Evolutionary conservation across 2,888 invertebrate species (phyloP), one percentile per base, ranked within the genome.

Genomic region (Girardia tigrina): DNA sequence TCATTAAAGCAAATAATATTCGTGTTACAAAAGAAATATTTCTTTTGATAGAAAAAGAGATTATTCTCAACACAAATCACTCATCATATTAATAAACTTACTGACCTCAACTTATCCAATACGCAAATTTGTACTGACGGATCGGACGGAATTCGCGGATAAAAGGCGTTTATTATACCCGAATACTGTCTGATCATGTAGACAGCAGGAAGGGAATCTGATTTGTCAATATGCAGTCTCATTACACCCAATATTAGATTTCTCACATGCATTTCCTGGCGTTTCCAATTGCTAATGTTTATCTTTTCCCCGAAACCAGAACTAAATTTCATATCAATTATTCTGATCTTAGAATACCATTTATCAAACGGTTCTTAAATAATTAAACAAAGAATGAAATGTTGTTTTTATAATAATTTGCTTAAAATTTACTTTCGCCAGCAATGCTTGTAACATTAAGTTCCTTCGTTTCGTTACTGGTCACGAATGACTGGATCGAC

Each of bases 171-270:
- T 56, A 56, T 56, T 56, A 20, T 56, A 56, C 56, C 56, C n/a
- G 56, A 56, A 56, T 56, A 56, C 23, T 56, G 56, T 56, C 56
- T 56, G 56, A 56, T 56, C 56, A 56, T 56, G n/a, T 56, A 56
- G 56, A 56, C 56, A 56, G 56, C 56, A 56, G 56, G 56, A 56
- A 56, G 56, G 8, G 56, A 56, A 8, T 56, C 56, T 56, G 56
- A 56, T 56, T 8, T 56, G 2, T 12, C 56, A 23, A 56, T 56
- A 56, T 56, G 56, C 56, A 56, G 23, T 56, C 56, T 56, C 56
- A 56, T 56, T 20, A 56, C 4, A n/a, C 56, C 56, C 56, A 56
- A 4, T 20, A 56, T 56, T 20, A 56, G n/a, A 56, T 56, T 56
- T 56, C 20, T 56, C 8, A 56, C 56, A 56, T 56, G n/a, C 23